Evolutionary conservation across 2,113 vertebrate genomes (phyloP).

Genomic region (Cervus canadensis): DNA sequence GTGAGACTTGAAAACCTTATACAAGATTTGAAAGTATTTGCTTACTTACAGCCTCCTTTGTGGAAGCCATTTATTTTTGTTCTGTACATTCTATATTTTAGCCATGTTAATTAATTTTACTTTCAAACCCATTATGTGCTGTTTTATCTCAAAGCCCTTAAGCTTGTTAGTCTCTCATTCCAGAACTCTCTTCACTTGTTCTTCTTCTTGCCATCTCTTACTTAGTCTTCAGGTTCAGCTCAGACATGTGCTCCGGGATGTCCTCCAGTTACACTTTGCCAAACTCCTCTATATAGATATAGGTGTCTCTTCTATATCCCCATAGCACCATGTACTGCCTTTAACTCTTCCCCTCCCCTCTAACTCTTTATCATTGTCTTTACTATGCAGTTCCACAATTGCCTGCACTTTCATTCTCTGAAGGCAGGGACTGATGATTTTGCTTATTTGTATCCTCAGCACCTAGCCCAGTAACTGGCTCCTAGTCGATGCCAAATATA

Average conservation of each 20-base stretch:
- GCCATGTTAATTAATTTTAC: neutral
- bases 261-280: neutral
- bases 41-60: neutral
- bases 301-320: neutral
- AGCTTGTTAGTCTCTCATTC: neutral
- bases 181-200: neutral
- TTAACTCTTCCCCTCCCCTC: neutral
- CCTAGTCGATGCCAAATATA: neutral
- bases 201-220: neutral
- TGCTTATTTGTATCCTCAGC: constrained; percentile 9
- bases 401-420: neutral
- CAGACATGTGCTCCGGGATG: neutral
- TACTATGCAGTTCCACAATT: neutral
- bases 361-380: neutral
- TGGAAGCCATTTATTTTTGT: neutral
- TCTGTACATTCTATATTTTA: neutral
- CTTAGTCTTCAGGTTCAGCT: constrained; percentile 7
- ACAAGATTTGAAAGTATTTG: neutral
- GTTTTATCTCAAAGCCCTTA: neutral
- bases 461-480: neutral
- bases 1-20: neutral
- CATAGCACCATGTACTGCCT: neutral
- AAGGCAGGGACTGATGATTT: neutral
- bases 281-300: neutral
- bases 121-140: neutral